phyloP scores from a whole-genome alignment of 1,140 invertebrate species.

The Drosophila ambigua region DNA sequence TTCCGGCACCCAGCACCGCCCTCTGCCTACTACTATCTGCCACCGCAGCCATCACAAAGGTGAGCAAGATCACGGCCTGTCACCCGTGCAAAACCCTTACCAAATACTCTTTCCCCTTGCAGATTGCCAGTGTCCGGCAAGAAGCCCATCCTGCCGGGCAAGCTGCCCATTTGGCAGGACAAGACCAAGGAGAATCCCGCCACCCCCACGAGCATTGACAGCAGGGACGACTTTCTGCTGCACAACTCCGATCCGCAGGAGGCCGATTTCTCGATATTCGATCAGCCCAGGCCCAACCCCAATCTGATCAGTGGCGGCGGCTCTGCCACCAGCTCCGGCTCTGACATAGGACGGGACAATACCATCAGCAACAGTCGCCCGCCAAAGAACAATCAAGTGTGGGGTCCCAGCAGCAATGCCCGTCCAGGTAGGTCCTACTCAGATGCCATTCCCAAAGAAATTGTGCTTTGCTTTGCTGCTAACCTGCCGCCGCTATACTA shows the following conservation, averaged over 20 bases:
- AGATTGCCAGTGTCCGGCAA: conserved; percentile 32
- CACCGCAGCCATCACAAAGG: conserved; percentile 20
- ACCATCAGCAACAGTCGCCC: neutral
- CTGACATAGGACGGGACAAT: neutral
- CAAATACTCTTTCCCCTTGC: neutral
- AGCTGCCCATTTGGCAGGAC: conserved; percentile 11
- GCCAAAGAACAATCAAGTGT: neutral
- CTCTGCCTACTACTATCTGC: conserved; percentile 21
- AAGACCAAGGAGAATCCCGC: neutral
- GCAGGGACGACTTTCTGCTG: conserved; percentile 19
- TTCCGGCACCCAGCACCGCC: conserved; percentile 1
- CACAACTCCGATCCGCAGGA: conserved; percentile 53
- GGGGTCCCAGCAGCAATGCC: neutral
- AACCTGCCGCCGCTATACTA: conserved; percentile 1
- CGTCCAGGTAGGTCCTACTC: conserved; percentile 17
- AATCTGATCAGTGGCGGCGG: neutral
- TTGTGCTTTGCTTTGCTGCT: conserved; percentile 8
- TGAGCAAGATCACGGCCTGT: neutral
- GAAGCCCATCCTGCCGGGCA: conserved; percentile 12
- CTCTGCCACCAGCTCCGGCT: no score
- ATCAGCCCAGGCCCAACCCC: conserved; percentile 18
- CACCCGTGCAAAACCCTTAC: no score
- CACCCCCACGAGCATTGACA: neutral
- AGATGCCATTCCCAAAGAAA: conserved; percentile 5
- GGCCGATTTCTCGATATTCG: conserved; percentile 50